These are phyloP conservation scores for Lampropteryx suffumata DNA, from an alignment of 2,888 invertebrate species.

Conservation along the genomic window DNA sequence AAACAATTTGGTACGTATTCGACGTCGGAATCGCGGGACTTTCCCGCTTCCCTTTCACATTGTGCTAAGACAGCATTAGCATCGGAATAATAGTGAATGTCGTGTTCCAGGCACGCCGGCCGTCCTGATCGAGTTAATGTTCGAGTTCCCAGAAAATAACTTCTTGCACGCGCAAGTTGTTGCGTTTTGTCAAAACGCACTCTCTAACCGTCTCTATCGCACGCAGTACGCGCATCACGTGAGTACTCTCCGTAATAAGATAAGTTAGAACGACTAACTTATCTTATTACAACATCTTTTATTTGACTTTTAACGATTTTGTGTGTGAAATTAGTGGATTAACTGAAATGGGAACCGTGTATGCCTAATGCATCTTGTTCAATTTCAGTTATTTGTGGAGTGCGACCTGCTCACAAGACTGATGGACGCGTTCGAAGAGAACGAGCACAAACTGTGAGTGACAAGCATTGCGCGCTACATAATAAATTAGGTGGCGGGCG, in stretches of 20 bases:
- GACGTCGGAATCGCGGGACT: too few relatives aligned
- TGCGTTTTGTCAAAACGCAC: constrained; percentile 89
- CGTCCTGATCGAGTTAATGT: constrained; percentile 92
- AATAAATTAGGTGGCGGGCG: too few relatives aligned
- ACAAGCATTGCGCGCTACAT: background rate
- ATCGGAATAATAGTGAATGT: background rate
- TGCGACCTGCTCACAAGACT: constrained; percentile 91
- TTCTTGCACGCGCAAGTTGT: constrained; percentile 96
- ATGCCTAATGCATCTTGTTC: too few relatives aligned
- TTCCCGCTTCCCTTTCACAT: too few relatives aligned
- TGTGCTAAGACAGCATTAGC: too few relatives aligned
- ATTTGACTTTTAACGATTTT: too few relatives aligned
- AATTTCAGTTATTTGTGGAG: constrained; percentile 87
- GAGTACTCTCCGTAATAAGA: constrained; percentile 32
- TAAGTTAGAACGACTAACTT: too few relatives aligned
- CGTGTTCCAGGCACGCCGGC: constrained; percentile 78
- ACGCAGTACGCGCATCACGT: constrained; percentile 56
- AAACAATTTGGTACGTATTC: too few relatives aligned
- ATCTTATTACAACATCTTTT: too few relatives aligned
- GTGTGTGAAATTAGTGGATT: too few relatives aligned
- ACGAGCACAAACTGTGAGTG: constrained; percentile 89
- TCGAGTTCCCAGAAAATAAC: constrained; percentile 96
- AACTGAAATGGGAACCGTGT: too few relatives aligned
- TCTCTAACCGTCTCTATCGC: constrained; percentile 65
- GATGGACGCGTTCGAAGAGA: constrained; percentile 91